Evolutionary conservation across 1,140 invertebrate species (phyloP).

Genomic region (Aphaenogaster rudis): DNA sequence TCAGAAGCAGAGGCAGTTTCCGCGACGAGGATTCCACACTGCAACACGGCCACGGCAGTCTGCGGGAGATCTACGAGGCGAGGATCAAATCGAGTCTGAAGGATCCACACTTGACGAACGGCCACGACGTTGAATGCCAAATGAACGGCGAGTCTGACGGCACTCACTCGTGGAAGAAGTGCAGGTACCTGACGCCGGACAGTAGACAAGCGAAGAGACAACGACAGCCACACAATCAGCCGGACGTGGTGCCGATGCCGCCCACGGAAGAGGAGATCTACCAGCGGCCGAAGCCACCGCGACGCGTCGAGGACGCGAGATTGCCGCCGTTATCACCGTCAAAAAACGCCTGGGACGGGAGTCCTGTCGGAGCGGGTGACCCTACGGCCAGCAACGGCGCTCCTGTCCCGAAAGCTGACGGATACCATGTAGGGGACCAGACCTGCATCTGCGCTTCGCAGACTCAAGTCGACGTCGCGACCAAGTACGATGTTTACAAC

Average conservation of each 20-base stretch:
- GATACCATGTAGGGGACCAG: slow-evolving; percentile 80
- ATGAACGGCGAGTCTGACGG: slow-evolving; percentile 58
- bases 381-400: slow-evolving; percentile 83
- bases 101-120: slow-evolving; percentile 69
- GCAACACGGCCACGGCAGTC: slow-evolving; percentile 88
- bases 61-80: slow-evolving; percentile 92
- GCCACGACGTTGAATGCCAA: slow-evolving; percentile 32
- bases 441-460: slow-evolving; percentile 1
- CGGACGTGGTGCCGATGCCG: slow-evolving; percentile 89
- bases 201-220: slow-evolving; percentile 90
- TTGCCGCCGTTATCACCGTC: slow-evolving; percentile 82
- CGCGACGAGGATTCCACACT: slow-evolving; percentile 84
- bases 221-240: slow-evolving; percentile 86
- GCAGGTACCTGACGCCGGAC: slow-evolving; percentile 79
- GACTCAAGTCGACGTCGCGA: not conserved
- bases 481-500: not conserved
- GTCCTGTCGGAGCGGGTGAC: slow-evolving; percentile 83
- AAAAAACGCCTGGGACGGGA: slow-evolving; percentile 90
- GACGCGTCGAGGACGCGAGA: slow-evolving; percentile 83
- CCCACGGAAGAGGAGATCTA: slow-evolving; percentile 88
- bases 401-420: slow-evolving; percentile 80
- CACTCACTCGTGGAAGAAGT: slow-evolving; percentile 79
- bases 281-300: slow-evolving; percentile 88
- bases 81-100: slow-evolving; percentile 78
- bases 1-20: slow-evolving; percentile 89